A percentile compares a stretch with the other conserved stretches of the same genome.
phyloP scores from a whole-genome alignment of 2,113 vertebrate genomes.

The Nibea albiflora region DNA sequence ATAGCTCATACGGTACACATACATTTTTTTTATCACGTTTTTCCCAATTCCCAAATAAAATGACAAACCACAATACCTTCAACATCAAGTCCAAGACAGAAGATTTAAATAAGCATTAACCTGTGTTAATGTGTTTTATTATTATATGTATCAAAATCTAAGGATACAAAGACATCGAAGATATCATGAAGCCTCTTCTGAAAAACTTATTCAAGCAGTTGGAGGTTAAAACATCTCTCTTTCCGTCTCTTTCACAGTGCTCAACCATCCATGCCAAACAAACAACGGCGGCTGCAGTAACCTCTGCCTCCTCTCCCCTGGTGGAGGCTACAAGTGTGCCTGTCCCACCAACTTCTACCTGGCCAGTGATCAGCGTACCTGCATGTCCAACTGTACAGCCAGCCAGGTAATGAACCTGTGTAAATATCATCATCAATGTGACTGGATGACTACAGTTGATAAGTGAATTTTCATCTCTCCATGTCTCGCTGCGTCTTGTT shows the following conservation, averaged over 20 bases:
- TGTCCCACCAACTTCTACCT: conserved; percentile 99
- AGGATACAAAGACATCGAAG: not conserved
- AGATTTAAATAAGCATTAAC: not conserved
- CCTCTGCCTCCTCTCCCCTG: conserved; percentile 94
- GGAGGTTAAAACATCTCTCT: not conserved
- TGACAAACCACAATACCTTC: not conserved
- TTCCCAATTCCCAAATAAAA: not conserved
- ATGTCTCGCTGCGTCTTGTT: conserved; percentile 14
- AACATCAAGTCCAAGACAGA: not conserved
- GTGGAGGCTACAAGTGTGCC: conserved; percentile 91
- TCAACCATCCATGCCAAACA: conserved; percentile 92
- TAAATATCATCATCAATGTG: conserved; percentile 12
- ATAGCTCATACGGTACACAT: no score
- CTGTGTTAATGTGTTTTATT: not conserved
- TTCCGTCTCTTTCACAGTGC: conserved; percentile 81
- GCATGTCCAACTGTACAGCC: conserved; percentile 97
- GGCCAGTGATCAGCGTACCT: conserved; percentile 90
- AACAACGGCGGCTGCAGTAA: conserved; percentile 96
- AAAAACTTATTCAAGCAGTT: not conserved
- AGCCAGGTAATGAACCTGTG: conserved; percentile 88
- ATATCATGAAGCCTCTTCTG: not conserved
- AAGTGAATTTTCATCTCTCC: conserved; percentile 27
- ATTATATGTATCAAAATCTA: not conserved
- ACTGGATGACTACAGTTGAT: conserved; percentile 9
- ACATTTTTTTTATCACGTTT: not conserved